Evolutionary conservation across 2,797 vertebrate species (phyloP).

Genomic region (Molossus molossus): DNA sequence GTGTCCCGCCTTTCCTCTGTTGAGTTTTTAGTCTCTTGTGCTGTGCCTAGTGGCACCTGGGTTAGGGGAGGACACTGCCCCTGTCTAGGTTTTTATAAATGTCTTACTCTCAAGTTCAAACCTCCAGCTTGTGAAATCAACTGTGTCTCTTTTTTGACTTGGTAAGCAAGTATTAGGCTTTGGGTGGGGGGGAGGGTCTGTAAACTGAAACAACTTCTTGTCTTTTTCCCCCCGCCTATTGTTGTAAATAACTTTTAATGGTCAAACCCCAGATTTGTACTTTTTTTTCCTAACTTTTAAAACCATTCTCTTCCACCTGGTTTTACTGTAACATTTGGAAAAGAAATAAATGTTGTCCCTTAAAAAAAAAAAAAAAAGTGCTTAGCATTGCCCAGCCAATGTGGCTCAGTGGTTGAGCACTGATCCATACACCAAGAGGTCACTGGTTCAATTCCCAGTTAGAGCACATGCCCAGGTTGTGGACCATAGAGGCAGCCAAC

Average conservation of each 20-base stretch:
- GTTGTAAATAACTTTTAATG: conserved; percentile 98
- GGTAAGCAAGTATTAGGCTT: conserved; percentile 90
- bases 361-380: conserved; percentile 8
- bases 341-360: conserved; percentile 98
- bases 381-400: neutral
- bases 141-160: conserved; percentile 96
- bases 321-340: conserved; percentile 97
- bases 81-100: conserved; percentile 89
- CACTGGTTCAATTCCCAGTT: too few relatives aligned
- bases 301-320: conserved; percentile 93
- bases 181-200: conserved; percentile 91
- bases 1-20: conserved; percentile 78
- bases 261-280: conserved; percentile 95
- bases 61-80: conserved; percentile 86
- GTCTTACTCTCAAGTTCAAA: conserved; percentile 89
- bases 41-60: conserved; percentile 86
- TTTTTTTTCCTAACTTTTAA: conserved; percentile 98
- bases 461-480: too few relatives aligned
- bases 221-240: conserved; percentile 86
- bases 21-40: conserved; percentile 88
- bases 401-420: too few relatives aligned
- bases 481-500: too few relatives aligned
- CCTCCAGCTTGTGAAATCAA: conserved; percentile 94
- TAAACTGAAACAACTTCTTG: conserved; percentile 95
- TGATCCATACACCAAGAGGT: too few relatives aligned